Evolutionary conservation across 2,797 vertebrate genomes (phyloP), one percentile per base, ranked within the genome.

Genomic region (Myotis myotis): DNA sequence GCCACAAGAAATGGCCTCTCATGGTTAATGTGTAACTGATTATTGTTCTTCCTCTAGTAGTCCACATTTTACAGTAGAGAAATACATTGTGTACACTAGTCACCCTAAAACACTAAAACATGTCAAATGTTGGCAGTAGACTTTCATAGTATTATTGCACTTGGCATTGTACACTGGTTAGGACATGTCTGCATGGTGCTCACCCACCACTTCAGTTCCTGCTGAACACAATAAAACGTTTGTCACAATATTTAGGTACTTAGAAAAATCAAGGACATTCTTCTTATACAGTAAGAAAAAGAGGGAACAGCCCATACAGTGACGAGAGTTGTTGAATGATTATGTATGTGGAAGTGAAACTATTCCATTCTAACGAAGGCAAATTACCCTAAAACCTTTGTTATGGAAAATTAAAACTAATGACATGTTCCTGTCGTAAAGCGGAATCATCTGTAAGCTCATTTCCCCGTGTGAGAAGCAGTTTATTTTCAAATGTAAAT

Each of bases 401-500:
- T 89, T 94, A 95, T 96, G 97, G 96, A 97, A 97, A 97, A 97
- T 97, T 95, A 96, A 97, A 97, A 95, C 94, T 95, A 96, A 94
- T 89, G 96, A 91, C 86, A 94, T 75, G 88, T 95, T 94, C 72
- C 49, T 41, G 68, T 71, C 89, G 93, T 74, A 96, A 96, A 55
- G 85, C 88, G 81, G 93, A 95, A 96, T 84, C 38, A 60, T 89
- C 90, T 87, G 33, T 86, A 93, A 93, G 93, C 85, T 92, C 68
- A 93, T 95, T 96, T 95, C 92, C 96, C 76, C 28, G 47, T 30
- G 80, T 87, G 91, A 91, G 90, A 93, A 44, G 93, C 72, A 79
- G 90, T 94, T 96, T 93, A 85, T 93, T 70, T 93, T 96, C 85
- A 78, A 96, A 95, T 0, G 0, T 88, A 4, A 84, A 87, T 82